Conservation (phyloP, 1,140 invertebrate genomes). For the Drosophila guanche region DNA sequence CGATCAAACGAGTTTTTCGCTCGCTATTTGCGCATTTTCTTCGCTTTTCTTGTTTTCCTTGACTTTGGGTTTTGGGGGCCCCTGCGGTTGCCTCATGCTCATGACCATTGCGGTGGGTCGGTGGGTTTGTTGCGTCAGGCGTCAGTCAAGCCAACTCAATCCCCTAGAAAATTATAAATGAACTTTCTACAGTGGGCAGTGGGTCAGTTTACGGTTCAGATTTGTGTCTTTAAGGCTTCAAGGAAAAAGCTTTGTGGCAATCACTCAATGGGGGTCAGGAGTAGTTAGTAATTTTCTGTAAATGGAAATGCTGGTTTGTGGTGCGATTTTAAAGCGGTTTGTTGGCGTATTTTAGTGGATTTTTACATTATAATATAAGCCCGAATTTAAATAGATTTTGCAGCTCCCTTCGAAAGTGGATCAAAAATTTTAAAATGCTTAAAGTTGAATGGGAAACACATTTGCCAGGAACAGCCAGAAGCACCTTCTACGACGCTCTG, state of each 20-base stretch:
- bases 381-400: too few relatives aligned
- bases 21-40: slow-evolving; percentile 36
- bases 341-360: too few relatives aligned
- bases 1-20: slow-evolving; percentile 49
- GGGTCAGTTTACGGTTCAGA: slow-evolving; percentile 61
- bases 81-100: slow-evolving; percentile 12
- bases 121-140: slow-evolving; percentile 8
- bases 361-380: too few relatives aligned
- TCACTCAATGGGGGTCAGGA: too few relatives aligned
- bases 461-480: too few relatives aligned
- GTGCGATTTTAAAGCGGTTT: too few relatives aligned
- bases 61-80: slow-evolving; percentile 29
- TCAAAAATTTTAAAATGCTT: too few relatives aligned
- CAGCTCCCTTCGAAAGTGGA: too few relatives aligned
- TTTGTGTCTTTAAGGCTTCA: slow-evolving; percentile 28
- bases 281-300: too few relatives aligned
- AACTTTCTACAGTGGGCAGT: slow-evolving; percentile 53
- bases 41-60: slow-evolving; percentile 60
- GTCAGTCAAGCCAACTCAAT: slow-evolving; percentile 16
- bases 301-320: too few relatives aligned
- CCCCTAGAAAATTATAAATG: slow-evolving; percentile 27
- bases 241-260: slow-evolving; percentile 6
- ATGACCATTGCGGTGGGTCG: slow-evolving; percentile 44
- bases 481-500: too few relatives aligned
- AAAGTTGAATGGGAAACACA: too few relatives aligned